Evolutionary conservation across 53 echinoderm and acorn worm genomes (phyloP).

Genomic region (Echinometra lucunter): DNA sequence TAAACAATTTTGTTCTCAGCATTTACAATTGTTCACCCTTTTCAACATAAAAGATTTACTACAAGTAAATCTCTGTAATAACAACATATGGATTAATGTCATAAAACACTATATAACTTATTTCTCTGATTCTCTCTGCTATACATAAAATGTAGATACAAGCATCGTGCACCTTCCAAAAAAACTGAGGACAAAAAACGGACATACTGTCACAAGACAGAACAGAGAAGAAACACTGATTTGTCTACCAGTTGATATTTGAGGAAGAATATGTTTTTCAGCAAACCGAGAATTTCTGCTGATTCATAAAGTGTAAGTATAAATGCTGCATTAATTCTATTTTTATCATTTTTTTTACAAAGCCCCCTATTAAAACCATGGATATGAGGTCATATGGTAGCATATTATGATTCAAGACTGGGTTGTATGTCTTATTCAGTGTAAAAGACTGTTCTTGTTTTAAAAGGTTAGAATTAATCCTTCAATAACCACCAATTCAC

Average conservation of each 20-base stretch:
- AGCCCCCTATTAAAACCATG: no score
- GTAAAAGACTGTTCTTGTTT: no score
- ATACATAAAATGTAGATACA: constrained; percentile 51
- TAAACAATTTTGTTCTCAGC: constrained; percentile 62
- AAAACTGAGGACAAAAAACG: neutral
- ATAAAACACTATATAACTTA: constrained; percentile 42
- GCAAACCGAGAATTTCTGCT: no score
- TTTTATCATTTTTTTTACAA: no score
- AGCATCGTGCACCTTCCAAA: neutral
- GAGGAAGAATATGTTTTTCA: neutral
- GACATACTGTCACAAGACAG: neutral
- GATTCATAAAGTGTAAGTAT: no score
- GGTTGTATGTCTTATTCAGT: no score
- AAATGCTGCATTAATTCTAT: no score
- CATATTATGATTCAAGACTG: no score
- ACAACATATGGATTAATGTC: constrained; percentile 29
- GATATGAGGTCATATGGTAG: no score
- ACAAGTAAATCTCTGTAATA: constrained; percentile 49
- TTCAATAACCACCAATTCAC: neutral
- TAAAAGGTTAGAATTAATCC: neutral
- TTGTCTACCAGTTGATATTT: neutral
- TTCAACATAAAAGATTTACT: constrained; percentile 50
- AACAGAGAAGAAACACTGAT: constrained; percentile 9
- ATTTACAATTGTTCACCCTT: constrained; percentile 47
- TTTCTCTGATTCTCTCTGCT: constrained; percentile 10